These are phyloP conservation scores for Platichthys stellatus DNA, from an alignment of 2,113 vertebrate genomes.

Conservation along the genomic window DNA sequence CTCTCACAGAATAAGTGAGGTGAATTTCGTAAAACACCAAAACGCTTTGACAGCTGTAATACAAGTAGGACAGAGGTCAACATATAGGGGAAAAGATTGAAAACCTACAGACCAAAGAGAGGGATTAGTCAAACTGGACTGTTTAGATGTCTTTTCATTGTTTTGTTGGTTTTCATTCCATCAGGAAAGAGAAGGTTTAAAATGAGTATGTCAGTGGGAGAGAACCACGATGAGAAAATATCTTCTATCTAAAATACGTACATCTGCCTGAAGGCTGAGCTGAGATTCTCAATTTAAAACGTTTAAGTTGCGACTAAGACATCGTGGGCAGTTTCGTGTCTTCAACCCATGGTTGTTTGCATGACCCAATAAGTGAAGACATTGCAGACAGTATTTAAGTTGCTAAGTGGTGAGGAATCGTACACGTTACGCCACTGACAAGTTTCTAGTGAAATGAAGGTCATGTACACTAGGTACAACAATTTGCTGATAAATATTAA, in stretches of 20 bases:
- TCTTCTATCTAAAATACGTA: background rate
- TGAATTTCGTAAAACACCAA: background rate
- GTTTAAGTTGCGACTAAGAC: too few relatives aligned
- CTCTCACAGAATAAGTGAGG: constrained; percentile 1
- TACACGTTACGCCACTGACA: too few relatives aligned
- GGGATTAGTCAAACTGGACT: constrained; percentile 6
- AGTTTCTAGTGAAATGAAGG: background rate
- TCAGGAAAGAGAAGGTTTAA: background rate
- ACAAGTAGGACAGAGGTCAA: background rate
- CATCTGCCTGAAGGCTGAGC: background rate
- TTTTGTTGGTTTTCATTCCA: constrained; percentile 12
- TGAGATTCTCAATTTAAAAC: background rate
- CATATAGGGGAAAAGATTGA: background rate
- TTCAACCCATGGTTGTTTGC: background rate
- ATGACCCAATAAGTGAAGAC: background rate
- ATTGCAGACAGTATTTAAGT: constrained; percentile 28
- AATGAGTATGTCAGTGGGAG: too few relatives aligned
- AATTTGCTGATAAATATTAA: constrained; percentile 11
- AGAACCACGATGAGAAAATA: too few relatives aligned
- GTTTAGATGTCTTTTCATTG: background rate
- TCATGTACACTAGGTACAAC: background rate
- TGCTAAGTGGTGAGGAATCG: constrained; percentile 33
- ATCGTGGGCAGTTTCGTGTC: too few relatives aligned
- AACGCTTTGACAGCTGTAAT: background rate
- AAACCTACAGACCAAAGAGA: constrained; percentile 4